These are phyloP conservation scores for Noctua pronuba DNA, from an alignment of 2,888 invertebrate genomes.

Conservation along the genomic window DNA sequence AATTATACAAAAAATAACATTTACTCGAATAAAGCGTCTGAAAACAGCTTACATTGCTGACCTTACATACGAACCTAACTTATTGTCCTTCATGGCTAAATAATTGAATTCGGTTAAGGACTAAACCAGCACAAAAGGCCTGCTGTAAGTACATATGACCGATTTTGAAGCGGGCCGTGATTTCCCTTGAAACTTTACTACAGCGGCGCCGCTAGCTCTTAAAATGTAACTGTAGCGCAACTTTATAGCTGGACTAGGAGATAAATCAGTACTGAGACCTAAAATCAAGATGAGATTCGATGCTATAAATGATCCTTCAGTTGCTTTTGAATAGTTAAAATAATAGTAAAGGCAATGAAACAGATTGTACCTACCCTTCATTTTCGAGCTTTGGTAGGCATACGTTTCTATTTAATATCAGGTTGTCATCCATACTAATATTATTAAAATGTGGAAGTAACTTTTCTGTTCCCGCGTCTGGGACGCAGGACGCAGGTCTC, in stretches of 20 bases:
- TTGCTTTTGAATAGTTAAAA: neutral
- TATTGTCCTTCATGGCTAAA: neutral
- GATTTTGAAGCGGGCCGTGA: constrained; percentile 15
- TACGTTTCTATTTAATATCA: neutral
- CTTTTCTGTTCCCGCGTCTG: no score
- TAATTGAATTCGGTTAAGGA: constrained; percentile 2
- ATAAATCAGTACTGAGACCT: constrained; percentile 13
- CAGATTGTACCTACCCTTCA: no score
- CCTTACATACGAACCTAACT: neutral
- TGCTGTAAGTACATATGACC: neutral
- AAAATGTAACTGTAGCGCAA: constrained; percentile 8
- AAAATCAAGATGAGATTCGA: neutral
- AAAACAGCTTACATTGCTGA: neutral
- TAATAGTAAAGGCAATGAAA: neutral
- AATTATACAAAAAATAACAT: neutral
- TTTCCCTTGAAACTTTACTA: constrained; percentile 38
- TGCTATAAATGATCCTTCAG: neutral
- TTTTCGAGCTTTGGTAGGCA: neutral
- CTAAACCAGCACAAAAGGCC: constrained; percentile 9
- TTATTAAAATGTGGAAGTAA: no score
- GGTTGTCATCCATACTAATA: no score
- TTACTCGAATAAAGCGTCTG: neutral
- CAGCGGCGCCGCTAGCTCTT: constrained; percentile 7
- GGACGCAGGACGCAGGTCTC: no score
- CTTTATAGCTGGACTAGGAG: neutral